Evolutionary conservation across 2,888 invertebrate genomes (phyloP), one percentile per base, ranked within the genome.

Genomic region (Mimachlamys varia): DNA sequence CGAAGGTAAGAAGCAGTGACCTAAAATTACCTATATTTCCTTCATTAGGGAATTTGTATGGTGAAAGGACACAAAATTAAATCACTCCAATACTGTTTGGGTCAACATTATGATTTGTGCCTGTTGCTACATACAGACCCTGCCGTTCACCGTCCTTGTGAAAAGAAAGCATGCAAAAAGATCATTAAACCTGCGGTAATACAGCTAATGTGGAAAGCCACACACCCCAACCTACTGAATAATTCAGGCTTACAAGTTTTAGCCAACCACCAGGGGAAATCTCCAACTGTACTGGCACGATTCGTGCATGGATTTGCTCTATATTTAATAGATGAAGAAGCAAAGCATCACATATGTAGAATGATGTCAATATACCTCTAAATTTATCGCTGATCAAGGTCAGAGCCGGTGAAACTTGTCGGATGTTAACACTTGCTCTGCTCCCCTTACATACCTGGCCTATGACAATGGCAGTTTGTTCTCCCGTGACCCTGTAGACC

Each of bases 231-330:
- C 27, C 76, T 33, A 33, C 12, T 76, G 76, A 76, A 76, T 76
- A 33, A 76, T 76, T 76, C 76, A 76, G 76, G 33, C 76, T 76
- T 76, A 76, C 76, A 76, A 76, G 76, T 76, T 76, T 76, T 76
- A 76, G 76, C 27, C 76, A 76, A 76, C 15, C 33, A 33, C 33
- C 76, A 76, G 33, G 76, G 76, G 76, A 76, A 76, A 76, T 76
- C 76, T 76, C 76, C 76, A 76, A 76, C 76, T 33, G 33, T 76
- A 76, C 33, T 76, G 76, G 76, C 76, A 76, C 76, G 76, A 76
- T 76, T 76, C 76, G 76, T 76, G 76, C 76, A 76, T 76, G 76
- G 76, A 76, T 76, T 76, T 76, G 76, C 76, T 76, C 76, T 76
- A 76, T 76, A 76, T 76, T 76, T 76, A 76, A 76, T 76, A 76